Evolutionary conservation across 2,113 vertebrate species (phyloP).

Genomic region (Rhabdomys dilectus): DNA sequence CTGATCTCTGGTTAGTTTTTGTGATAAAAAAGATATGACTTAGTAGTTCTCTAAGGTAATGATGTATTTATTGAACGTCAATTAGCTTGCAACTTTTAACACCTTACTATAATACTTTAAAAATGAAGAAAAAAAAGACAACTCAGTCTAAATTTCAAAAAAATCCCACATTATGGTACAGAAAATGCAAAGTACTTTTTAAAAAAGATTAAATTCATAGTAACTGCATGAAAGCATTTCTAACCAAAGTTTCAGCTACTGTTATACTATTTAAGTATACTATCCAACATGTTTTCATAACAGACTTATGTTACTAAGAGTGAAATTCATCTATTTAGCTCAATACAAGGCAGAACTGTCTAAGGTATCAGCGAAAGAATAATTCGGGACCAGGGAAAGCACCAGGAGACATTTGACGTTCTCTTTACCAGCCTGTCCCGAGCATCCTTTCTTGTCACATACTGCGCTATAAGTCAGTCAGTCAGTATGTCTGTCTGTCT

Average conservation of each 20-base stretch:
- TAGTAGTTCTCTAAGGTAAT: conserved; percentile 9
- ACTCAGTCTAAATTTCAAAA: neutral
- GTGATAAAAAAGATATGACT: conserved; percentile 4
- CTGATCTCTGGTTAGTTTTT: neutral
- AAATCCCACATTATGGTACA: neutral
- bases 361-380: neutral
- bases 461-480: neutral
- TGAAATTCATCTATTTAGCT: neutral
- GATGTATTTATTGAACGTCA: neutral
- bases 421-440: neutral
- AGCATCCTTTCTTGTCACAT: neutral
- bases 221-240: conserved; percentile 24
- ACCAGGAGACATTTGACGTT: neutral
- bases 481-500: no score
- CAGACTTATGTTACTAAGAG: neutral
- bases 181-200: neutral
- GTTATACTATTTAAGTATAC: no score
- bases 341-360: neutral
- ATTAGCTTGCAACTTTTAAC: conserved; percentile 32
- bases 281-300: neutral
- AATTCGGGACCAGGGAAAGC: neutral
- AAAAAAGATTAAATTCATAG: neutral
- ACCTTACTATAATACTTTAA: conserved; percentile 42
- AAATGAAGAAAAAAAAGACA: neutral
- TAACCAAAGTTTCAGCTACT: neutral